Base-by-base conservation (phyloP, 1,140 invertebrate genomes). In the Chrysomallon squamiferum region DNA sequence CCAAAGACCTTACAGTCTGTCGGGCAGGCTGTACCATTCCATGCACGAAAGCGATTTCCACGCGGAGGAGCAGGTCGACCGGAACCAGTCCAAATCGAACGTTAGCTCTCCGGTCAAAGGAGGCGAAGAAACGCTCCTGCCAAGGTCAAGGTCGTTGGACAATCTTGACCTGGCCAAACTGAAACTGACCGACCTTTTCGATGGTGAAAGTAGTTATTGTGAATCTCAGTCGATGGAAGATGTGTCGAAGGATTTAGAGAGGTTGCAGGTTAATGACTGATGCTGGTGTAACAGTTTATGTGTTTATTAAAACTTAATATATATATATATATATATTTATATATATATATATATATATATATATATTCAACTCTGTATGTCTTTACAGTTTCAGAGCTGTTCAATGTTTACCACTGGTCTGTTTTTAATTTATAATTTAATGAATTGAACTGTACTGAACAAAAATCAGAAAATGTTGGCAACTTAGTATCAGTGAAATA, bases 81-180 rank as follows among this genome's bases (percentile, higher is more conserved):
- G 18, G 43, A 38, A 29, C 9, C 65, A 69, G 38, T 75, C 75
- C 22, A 78, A 77, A 54, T 81, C 78, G 13, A 81, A 80, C 61
- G 67, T 71, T 3, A 65, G 72, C 4, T 77, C 77, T 7, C 80
- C 77, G 7, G 66, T 77, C 9, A 80, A 81, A 65, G 66, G 66
- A 3, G 18, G 65, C 3, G 59, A 30, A 32, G 59, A 59, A 25
- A 59, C 62, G 5, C 57, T 54, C 27, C 58, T 73, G 32, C 50
- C 68, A 45, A 66, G 81, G 62, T 83, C 79, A 62, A 77, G 74
- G 54, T 83, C 81, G 41, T 61, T 83, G 38, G 77, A 81, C 58
- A 79, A 83, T 59, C 65, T 81, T 35, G 75, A 80, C 56, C 68
- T 79, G 52, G 74, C 76, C 25, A 71, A 69, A 49, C 60, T 77